Conservation (phyloP, 1,140 invertebrate genomes). For the Drosophila mojavensis region DNA sequence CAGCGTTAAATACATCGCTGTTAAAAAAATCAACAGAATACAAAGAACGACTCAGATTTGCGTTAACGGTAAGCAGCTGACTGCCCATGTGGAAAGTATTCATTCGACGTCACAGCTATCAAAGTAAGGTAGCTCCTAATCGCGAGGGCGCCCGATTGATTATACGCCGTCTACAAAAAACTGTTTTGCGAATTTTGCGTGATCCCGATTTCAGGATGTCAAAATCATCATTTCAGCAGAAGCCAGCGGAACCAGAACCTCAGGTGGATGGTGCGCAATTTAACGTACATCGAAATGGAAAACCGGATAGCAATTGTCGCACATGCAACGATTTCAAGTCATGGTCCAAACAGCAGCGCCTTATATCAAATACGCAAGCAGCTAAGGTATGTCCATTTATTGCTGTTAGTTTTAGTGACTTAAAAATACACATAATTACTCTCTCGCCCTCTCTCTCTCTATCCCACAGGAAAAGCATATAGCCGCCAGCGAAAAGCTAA, state of each 20-base stretch:
- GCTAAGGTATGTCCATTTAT: constrained; percentile 45
- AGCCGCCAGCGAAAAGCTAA: constrained; percentile 48
- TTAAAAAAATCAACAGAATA: not conserved
- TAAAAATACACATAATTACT: too few species aligned
- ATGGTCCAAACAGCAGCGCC: constrained; percentile 88
- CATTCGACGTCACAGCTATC: constrained; percentile 52
- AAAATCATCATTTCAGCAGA: constrained; percentile 41
- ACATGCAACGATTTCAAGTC: constrained; percentile 90
- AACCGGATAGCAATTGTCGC: constrained; percentile 85
- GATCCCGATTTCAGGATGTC: constrained; percentile 62
- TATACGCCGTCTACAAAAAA: constrained; percentile 58
- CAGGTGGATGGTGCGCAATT: constrained; percentile 33
- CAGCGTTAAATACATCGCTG: constrained; percentile 36
- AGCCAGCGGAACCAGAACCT: constrained; percentile 18
- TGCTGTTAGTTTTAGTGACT: too few species aligned
- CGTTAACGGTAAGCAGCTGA: constrained; percentile 39
- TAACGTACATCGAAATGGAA: constrained; percentile 31
- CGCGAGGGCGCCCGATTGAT: constrained; percentile 55
- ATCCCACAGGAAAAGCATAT: constrained; percentile 55
- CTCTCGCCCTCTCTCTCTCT: too few species aligned
- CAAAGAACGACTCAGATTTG: constrained; percentile 18
- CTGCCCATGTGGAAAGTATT: constrained; percentile 46
- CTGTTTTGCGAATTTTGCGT: constrained; percentile 53
- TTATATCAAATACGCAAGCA: constrained; percentile 83
- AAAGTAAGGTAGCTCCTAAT: constrained; percentile 56